Base-by-base conservation (phyloP, 2,113 vertebrate species). In the Solea solea region DNA sequence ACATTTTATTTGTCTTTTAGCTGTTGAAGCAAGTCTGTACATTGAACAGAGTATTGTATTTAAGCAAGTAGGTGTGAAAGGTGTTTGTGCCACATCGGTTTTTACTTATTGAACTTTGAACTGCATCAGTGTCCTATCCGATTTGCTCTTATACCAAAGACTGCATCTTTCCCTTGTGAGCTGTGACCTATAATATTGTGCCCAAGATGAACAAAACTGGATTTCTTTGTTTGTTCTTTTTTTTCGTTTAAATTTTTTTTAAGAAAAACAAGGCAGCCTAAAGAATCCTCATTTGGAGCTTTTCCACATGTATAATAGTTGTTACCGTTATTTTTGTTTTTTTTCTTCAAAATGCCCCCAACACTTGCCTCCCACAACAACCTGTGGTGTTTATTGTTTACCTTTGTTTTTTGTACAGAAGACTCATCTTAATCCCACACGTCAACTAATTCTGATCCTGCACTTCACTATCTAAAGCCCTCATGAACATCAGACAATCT, bases 131-230 rank as follows among this genome's bases (percentile, higher is more conserved):
- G 85, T 73, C 73, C 82, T 83, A 69, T 90, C 69, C 64, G 83
- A 84, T 90, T 86, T 91, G 84, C 93, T 93, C 89, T 76, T 93
- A 94, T 94, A 96, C 96, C 96, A 96, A 96, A 96, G 95, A 96
- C 92, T 92, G 91, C 86, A 92, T 93, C 86, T 88, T 76, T 84
- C 76, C 67, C 58, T 39, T 79, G 77, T 78, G 70, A 90, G 73
- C 68, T 89, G 78, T 89, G 78, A 82, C 69, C 76, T 78, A 28
- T 68, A 65, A 72, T 78, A 75, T 52, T 87, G 72, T 86, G 76
- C 78, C 67, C 77, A 81, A 84, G 86, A 76, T 68, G 42, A 81
- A 75, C 58, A 76, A 69, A 83, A 64, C 49, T 49, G n/a, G 9
- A 48, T 48, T 48, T 48, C 1, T 48, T 48, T 10, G 44, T 45